phyloP scores from a whole-genome alignment of 1,140 invertebrate species.

The Physella acuta region DNA sequence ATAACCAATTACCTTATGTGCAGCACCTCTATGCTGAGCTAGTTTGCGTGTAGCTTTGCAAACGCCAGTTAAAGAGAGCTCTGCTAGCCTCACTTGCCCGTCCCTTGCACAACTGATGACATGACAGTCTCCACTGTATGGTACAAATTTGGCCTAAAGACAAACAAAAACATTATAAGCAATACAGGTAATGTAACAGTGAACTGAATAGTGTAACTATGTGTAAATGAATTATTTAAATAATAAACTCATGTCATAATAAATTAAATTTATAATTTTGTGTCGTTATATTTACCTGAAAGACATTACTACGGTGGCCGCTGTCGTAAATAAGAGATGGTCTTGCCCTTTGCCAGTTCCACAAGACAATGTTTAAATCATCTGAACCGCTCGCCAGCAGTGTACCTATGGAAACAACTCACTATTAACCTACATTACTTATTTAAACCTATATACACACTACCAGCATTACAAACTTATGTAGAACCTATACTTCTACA shows the following conservation, averaged over 20 bases:
- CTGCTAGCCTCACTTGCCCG: slow-evolving; percentile 75
- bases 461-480: no score
- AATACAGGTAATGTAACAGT: no score
- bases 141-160: slow-evolving; percentile 71
- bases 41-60: slow-evolving; percentile 66
- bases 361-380: slow-evolving; percentile 81
- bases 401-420: no score
- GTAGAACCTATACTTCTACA: no score
- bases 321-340: slow-evolving; percentile 70
- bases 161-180: slow-evolving; percentile 3
- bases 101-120: slow-evolving; percentile 86
- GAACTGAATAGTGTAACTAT: no score
- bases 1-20: slow-evolving; percentile 71
- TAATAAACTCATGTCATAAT: no score
- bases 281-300: slow-evolving; percentile 13
- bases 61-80: slow-evolving; percentile 64
- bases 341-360: slow-evolving; percentile 83
- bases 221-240: no score
- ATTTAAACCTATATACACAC: no score
- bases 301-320: slow-evolving; percentile 76
- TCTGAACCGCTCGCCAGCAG: slow-evolving; percentile 86
- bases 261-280: no score
- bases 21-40: slow-evolving; percentile 72
- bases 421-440: no score
- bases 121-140: slow-evolving; percentile 72